Evolutionary conservation across 2,888 invertebrate genomes (phyloP).

Genomic region (Agrilus biguttatus): DNA sequence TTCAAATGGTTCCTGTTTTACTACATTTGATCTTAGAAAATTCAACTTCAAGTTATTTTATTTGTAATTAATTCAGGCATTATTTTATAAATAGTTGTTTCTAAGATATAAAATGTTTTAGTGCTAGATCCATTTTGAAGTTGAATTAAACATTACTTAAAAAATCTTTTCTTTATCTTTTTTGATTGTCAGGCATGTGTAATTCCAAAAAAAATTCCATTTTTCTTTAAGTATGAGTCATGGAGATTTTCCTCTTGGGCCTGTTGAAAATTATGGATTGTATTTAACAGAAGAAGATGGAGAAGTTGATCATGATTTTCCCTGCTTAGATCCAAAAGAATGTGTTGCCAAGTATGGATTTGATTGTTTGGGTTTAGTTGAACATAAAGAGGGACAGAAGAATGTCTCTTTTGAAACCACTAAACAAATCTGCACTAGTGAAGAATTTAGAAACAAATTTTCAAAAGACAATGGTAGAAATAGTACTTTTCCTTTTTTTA

Average conservation of each 20-base stretch:
- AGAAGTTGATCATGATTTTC: slow-evolving; percentile 87
- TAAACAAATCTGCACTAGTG: slow-evolving; percentile 3
- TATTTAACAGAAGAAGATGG: slow-evolving; percentile 95
- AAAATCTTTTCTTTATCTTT: neutral
- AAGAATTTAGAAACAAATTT: neutral
- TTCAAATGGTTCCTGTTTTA: too few relatives aligned
- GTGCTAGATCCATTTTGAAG: too few relatives aligned
- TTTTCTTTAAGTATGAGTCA: slow-evolving; percentile 40
- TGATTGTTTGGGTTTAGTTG: slow-evolving; percentile 73
- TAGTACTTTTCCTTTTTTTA: too few relatives aligned
- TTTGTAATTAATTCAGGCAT: too few relatives aligned
- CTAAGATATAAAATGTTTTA: neutral
- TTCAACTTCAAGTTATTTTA: too few relatives aligned
- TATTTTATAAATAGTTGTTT: neutral
- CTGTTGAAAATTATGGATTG: slow-evolving; percentile 64
- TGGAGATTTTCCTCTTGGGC: slow-evolving; percentile 46
- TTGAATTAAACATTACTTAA: too few relatives aligned
- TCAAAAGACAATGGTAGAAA: too few relatives aligned
- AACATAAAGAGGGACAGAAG: slow-evolving; percentile 42
- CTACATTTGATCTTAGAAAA: too few relatives aligned
- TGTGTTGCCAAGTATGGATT: slow-evolving; percentile 89
- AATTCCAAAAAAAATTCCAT: neutral
- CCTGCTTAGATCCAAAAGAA: slow-evolving; percentile 76
- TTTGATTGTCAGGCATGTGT: neutral
- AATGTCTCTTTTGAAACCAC: slow-evolving; percentile 24